phyloP scores from a whole-genome alignment of 2,797 vertebrate genomes.

The Monodelphis domestica region DNA sequence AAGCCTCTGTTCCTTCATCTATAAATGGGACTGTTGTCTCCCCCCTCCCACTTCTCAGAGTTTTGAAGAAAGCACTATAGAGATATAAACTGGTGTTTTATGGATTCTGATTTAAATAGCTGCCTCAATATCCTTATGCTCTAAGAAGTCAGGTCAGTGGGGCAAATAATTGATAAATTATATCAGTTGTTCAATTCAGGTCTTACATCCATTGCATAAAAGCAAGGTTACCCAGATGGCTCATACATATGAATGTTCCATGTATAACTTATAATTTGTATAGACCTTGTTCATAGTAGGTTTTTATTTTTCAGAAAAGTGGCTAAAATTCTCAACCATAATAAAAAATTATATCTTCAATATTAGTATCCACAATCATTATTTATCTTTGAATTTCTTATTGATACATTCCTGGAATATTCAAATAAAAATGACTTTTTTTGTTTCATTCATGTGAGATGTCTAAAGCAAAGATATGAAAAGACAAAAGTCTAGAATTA shows the following conservation, averaged over 20 bases:
- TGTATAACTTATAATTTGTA: neutral
- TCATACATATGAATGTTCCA: neutral
- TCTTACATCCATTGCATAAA: neutral
- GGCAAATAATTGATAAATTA: neutral
- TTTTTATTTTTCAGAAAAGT: neutral
- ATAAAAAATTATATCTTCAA: neutral
- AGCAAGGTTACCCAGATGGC: neutral
- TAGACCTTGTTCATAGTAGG: neutral
- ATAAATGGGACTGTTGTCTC: neutral
- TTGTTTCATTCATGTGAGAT: neutral
- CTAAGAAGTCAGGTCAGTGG: neutral
- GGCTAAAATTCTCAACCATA: neutral
- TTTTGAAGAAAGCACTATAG: neutral
- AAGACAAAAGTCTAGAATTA: no score
- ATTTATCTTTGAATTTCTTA: neutral
- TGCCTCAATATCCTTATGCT: neutral
- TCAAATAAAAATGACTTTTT: neutral
- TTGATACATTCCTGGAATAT: neutral
- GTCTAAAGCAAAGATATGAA: neutral
- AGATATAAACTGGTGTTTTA: neutral
- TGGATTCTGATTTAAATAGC: neutral
- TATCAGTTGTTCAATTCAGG: neutral
- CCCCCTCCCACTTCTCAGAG: neutral
- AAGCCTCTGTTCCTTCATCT: neutral
- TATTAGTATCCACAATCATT: neutral